phyloP scores from a whole-genome alignment of 2,113 vertebrate species.

The Halichoerus grypus region DNA sequence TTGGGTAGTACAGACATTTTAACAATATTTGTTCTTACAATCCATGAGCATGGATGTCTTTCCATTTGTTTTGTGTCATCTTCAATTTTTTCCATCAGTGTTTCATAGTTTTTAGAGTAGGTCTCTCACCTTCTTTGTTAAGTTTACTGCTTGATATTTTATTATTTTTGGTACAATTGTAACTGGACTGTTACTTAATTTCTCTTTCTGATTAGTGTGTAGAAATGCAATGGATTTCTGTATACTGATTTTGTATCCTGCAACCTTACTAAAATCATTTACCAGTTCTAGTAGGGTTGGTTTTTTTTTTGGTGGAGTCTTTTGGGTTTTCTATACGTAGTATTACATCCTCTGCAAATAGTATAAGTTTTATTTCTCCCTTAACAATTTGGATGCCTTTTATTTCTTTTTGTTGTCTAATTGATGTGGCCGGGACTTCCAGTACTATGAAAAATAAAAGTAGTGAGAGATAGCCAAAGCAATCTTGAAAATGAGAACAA shows the following conservation, averaged over 20 bases:
- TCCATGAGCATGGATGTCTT: not conserved
- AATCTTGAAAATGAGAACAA: no score
- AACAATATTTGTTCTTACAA: not conserved
- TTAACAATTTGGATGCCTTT: not conserved
- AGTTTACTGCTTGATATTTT: not conserved
- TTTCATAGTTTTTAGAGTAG: not conserved
- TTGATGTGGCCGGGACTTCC: not conserved
- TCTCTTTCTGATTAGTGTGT: not conserved
- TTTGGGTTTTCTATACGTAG: not conserved
- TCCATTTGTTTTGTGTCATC: not conserved
- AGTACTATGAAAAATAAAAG: not conserved
- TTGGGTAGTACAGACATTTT: not conserved
- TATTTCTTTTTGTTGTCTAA: not conserved
- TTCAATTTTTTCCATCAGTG: not conserved
- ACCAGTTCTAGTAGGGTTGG: not conserved
- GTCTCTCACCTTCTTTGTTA: not conserved
- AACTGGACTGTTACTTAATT: not conserved
- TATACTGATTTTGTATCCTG: not conserved
- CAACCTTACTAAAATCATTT: not conserved
- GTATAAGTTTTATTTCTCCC: not conserved
- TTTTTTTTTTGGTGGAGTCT: not conserved
- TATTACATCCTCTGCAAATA: not conserved
- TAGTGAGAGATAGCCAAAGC: not conserved
- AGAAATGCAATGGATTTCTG: not conserved
- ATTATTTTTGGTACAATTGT: not conserved